A percentile compares a stretch with the other conserved stretches of the same genome.
Conservation (phyloP, 1,140 invertebrate genomes). For the Brachionus rotundiformis region DNA sequence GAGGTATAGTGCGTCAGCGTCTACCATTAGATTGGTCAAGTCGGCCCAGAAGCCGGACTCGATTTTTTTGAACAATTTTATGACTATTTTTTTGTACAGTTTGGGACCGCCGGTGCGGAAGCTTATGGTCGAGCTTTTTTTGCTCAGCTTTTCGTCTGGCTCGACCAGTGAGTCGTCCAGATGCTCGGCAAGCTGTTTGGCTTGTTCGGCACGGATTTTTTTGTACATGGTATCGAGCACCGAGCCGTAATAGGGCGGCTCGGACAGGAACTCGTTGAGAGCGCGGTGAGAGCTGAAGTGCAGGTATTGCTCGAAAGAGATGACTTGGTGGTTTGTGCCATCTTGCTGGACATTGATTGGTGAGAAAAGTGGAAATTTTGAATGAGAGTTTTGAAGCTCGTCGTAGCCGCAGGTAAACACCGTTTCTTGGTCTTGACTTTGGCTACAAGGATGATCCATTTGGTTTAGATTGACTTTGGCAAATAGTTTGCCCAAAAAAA, state of each 20-base stretch:
- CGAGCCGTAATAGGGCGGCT: neutral
- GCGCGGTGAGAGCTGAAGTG: neutral
- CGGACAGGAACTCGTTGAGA: neutral
- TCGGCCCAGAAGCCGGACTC: neutral
- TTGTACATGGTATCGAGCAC: neutral
- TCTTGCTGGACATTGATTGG: neutral
- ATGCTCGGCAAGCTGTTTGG: neutral
- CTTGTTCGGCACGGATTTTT: neutral
- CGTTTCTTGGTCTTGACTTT: neutral
- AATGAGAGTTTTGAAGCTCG: neutral
- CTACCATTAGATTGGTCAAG: neutral
- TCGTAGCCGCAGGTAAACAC: neutral
- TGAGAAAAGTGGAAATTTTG: neutral
- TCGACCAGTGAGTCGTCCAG: neutral
- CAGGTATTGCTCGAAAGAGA: neutral
- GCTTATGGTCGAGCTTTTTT: neutral
- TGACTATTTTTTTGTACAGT: neutral
- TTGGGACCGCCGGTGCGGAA: neutral
- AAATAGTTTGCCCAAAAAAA: too few species aligned
- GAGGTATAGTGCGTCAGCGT: neutral
- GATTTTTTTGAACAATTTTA: neutral
- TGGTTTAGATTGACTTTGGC: too few species aligned
- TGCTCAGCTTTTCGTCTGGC: neutral
- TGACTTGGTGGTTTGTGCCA: neutral
- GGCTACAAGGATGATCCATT: neutral